Conservation (phyloP, 2,113 vertebrate genomes). For the Alligator mississippiensis region DNA sequence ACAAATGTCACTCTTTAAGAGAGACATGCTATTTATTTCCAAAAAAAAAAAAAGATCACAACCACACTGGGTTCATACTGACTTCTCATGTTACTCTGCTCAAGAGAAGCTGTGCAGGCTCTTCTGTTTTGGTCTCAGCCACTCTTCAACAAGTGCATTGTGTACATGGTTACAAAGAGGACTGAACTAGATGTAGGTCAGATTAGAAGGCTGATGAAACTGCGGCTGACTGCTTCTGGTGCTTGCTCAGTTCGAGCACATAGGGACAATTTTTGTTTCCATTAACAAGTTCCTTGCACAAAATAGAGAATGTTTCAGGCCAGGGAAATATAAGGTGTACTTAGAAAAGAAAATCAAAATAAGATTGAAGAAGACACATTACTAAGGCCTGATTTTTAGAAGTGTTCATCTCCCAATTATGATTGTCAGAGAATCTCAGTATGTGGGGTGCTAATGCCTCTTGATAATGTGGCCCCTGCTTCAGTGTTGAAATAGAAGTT, state of each 20-base stretch:
- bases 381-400: background rate
- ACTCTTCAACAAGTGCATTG: conserved; percentile 15
- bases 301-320: background rate
- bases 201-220: conserved; percentile 47
- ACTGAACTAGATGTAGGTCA: conserved; percentile 55
- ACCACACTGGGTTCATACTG: conserved; percentile 57
- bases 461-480: background rate
- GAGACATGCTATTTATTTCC: conserved; percentile 59
- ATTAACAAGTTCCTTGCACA: background rate
- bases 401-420: background rate
- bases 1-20: conserved; percentile 32
- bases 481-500: background rate
- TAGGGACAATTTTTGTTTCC: conserved; percentile 29
- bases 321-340: background rate
- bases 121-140: conserved; percentile 56
- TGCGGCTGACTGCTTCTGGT: background rate
- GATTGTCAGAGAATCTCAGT: background rate
- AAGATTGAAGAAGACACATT: background rate
- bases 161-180: conserved; percentile 54
- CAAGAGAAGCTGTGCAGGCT: conserved; percentile 25
- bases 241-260: background rate
- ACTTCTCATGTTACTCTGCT: conserved; percentile 46
- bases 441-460: background rate
- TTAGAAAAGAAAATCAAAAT: background rate
- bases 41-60: conserved; percentile 41